Base-by-base conservation (phyloP, 2,888 invertebrate genomes). In the Tolmerus cingulatus region DNA sequence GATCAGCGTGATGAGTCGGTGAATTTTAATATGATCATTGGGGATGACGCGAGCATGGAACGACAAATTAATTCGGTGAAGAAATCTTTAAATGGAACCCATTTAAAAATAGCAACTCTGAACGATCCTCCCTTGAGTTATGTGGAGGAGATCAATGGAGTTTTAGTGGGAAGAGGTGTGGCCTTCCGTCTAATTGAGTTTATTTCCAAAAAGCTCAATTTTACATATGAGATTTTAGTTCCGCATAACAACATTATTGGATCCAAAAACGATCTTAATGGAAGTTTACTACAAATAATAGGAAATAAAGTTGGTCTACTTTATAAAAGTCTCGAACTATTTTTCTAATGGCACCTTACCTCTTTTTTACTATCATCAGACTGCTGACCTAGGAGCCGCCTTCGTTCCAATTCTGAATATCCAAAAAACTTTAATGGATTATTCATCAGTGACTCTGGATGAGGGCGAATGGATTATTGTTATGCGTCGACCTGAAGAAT, bases 381-480 rank as follows among this genome's bases (percentile, higher is more conserved):
- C 94, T 92, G 96, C 95, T n/a, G 96, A 97, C 90, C 92, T 97
- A 92, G 96, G 95, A 0, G 96, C 96, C 0, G 96, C 96, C 0
- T 97, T 97, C 90, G 91, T 97, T 87, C 97, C 97, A 0, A 93
- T 95, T 16, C 90, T 96, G 12, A 93, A 94, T 9, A 94, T 94
- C 88, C 94, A 95, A 79, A 92, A 93, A 34, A 91, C 93, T n/a
- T 91, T 93, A 87, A 93, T 95, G 5, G 92, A 93, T 8, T 97
- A 95, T 91, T 93, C 92, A 2, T 90, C 95, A 0, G 93, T 93
- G 5, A 93, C 94, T 51, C 91, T 97, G 88, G 96, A 97, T 89
- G 96, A 96, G 89, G 96, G 96, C 0, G 94, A 95, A 90, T 96
- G 97, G 95, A 95, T 96, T 86, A 96, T 97, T 92, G 94, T 97